These are phyloP conservation scores for Drosophila ogumai DNA, from an alignment of 1,140 invertebrate species.

Conservation along the genomic window DNA sequence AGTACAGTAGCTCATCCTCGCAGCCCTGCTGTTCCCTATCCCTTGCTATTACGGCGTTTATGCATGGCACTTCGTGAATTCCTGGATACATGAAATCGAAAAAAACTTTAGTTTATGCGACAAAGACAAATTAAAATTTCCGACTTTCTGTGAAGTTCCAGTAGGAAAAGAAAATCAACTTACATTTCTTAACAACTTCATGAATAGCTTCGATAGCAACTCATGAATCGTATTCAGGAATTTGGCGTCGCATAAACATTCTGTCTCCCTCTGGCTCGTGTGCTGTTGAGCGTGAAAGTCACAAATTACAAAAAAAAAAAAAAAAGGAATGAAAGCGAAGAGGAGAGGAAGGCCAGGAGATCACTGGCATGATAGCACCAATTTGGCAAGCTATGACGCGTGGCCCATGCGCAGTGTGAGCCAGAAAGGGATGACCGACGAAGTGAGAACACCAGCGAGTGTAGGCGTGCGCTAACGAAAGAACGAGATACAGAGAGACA, in stretches of 20 bases:
- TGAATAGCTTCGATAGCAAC: no score
- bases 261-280: conserved; percentile 34
- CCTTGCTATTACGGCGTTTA: background rate
- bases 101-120: background rate
- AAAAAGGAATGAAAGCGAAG: background rate
- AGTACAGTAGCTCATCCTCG: conserved; percentile 64
- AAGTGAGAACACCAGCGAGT: conserved; percentile 38
- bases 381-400: conserved; percentile 83
- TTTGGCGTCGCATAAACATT: background rate
- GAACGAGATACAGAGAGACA: conserved; percentile 1
- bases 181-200: background rate
- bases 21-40: conserved; percentile 2
- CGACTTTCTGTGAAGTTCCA: background rate
- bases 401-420: conserved; percentile 42
- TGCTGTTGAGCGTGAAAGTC: conserved; percentile 84
- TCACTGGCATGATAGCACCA: conserved; percentile 81
- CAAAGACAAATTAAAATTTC: background rate
- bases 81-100: background rate
- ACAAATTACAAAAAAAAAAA: conserved; percentile 79
- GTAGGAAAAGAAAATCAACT: background rate
- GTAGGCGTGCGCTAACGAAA: conserved; percentile 56
- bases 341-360: conserved; percentile 49
- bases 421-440: conserved; percentile 9
- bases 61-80: background rate
- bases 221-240: background rate